phyloP scores from a whole-genome alignment of 1,140 invertebrate genomes.

The Vollenhovia emeryi region DNA sequence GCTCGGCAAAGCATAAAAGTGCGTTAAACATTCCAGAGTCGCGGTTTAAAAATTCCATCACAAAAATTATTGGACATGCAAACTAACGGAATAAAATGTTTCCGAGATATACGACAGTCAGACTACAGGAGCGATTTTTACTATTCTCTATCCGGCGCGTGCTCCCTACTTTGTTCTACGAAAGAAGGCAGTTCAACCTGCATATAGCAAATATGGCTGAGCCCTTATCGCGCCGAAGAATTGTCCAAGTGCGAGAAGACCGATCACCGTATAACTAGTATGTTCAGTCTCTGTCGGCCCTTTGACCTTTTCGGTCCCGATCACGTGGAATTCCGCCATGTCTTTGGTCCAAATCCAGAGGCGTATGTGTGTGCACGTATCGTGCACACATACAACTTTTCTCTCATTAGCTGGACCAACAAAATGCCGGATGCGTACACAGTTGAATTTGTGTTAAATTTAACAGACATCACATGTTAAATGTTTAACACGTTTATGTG shows the following conservation, averaged over 20 bases:
- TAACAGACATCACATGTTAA: too few species aligned
- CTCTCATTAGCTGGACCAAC: too few species aligned
- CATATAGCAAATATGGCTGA: not conserved
- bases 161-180: not conserved
- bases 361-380: too few species aligned
- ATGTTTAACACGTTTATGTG: too few species aligned
- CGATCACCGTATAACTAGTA: too few species aligned
- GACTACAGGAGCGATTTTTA: not conserved
- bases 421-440: too few species aligned
- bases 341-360: too few species aligned
- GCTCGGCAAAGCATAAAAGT: constrained; percentile 20
- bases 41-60: constrained; percentile 15
- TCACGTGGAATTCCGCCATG: too few species aligned
- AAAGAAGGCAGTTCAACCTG: not conserved
- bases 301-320: too few species aligned
- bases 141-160: not conserved
- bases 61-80: not conserved
- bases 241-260: not conserved
- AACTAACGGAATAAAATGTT: constrained; percentile 11
- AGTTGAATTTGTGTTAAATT: too few species aligned
- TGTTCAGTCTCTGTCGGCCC: too few species aligned
- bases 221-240: not conserved
- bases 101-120: not conserved
- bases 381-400: too few species aligned
- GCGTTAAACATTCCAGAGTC: constrained; percentile 25